phyloP scores from a whole-genome alignment of 2,888 invertebrate species.

The Chelonus formosanus region DNA sequence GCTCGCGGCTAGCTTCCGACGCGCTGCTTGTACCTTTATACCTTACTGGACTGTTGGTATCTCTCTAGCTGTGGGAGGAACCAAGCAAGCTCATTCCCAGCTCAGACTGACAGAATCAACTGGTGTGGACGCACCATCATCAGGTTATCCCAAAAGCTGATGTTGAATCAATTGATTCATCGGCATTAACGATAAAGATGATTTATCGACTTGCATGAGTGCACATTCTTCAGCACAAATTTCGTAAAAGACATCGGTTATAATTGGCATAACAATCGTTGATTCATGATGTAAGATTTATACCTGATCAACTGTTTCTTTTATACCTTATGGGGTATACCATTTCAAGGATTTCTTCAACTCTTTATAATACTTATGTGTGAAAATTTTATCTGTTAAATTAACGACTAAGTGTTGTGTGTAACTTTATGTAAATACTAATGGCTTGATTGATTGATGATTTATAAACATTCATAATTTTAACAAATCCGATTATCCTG shows the following conservation, averaged over 20 bases:
- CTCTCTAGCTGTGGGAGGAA: constrained; percentile 59
- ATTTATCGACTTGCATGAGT: no score
- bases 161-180: no score
- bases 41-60: constrained; percentile 36
- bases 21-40: constrained; percentile 31
- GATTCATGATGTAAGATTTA: no score
- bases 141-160: constrained; percentile 3
- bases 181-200: no score
- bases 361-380: no score
- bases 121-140: constrained; percentile 1
- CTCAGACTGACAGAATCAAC: constrained; percentile 37
- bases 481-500: background rate
- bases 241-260: no score
- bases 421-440: constrained; percentile 6
- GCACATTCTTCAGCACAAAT: no score
- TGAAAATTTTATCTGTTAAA: no score
- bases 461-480: constrained; percentile 1
- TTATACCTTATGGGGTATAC: no score
- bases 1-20: constrained; percentile 44
- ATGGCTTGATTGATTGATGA: background rate
- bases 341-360: no score
- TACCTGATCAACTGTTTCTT: no score
- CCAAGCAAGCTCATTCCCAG: constrained; percentile 61
- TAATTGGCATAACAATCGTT: no score
- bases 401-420: background rate